Evolutionary conservation across 2,113 vertebrate genomes (phyloP).

Genomic region (Gadus chalcogrammus): DNA sequence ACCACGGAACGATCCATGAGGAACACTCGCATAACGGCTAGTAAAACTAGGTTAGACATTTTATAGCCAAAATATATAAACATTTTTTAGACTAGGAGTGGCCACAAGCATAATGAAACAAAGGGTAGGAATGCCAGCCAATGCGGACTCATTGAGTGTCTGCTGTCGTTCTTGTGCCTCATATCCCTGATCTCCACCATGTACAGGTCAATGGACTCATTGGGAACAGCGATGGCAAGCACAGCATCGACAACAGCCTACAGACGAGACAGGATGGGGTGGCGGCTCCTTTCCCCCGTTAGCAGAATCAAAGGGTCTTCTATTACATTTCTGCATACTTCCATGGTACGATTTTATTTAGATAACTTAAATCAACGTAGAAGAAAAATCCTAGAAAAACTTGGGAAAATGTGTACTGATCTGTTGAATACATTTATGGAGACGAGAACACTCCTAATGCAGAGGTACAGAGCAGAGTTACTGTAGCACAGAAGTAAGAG

Average conservation of each 20-base stretch:
- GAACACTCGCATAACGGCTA: no score
- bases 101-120: neutral
- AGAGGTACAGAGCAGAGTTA: constrained; percentile 62
- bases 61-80: neutral
- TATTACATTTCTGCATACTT: no score
- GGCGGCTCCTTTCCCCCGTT: neutral
- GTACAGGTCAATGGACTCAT: constrained; percentile 89
- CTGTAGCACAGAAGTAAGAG: constrained; percentile 53
- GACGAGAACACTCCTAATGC: constrained; percentile 51
- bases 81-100: neutral
- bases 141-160: constrained; percentile 82
- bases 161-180: constrained; percentile 95
- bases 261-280: neutral
- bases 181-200: constrained; percentile 99
- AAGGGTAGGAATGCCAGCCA: neutral
- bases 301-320: no score
- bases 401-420: constrained; percentile 48
- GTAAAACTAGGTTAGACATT: neutral
- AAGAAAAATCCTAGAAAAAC: no score
- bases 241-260: constrained; percentile 96
- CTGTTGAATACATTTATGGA: constrained; percentile 65
- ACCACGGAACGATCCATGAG: no score
- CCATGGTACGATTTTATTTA: no score
- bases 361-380: no score
- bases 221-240: constrained; percentile 82